Evolutionary conservation across 23 tunicate genomes (phyloP).

Genomic region (Botrylloides violaceus): DNA sequence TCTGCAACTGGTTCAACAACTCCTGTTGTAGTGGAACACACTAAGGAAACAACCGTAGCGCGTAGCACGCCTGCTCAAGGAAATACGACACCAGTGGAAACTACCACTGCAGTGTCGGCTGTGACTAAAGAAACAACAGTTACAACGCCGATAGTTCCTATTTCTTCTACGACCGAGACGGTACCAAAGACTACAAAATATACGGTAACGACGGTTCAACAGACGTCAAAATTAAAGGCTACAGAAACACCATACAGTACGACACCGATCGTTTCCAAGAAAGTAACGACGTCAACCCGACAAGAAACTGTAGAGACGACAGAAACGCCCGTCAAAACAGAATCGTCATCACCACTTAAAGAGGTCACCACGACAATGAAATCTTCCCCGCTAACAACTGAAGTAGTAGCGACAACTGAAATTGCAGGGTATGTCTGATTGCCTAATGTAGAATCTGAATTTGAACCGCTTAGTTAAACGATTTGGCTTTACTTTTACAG

Average conservation of each 20-base stretch:
- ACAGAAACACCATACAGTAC: conserved; percentile 33
- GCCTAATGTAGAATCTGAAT: background rate
- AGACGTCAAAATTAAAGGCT: conserved; percentile 23
- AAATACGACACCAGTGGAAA: conserved; percentile 1
- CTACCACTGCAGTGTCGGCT: conserved; percentile 43
- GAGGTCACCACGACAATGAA: conserved; percentile 43
- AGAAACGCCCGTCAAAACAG: background rate
- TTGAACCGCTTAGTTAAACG: too few species aligned
- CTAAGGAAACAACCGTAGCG: conserved; percentile 23
- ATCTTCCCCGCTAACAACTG: conserved; percentile 39
- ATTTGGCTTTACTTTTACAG: too few species aligned
- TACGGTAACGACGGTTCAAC: conserved; percentile 21
- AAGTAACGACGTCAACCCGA: conserved; percentile 46
- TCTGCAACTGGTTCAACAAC: conserved; percentile 21
- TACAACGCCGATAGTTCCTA: conserved; percentile 2
- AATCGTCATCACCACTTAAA: background rate
- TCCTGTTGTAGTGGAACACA: conserved; percentile 50
- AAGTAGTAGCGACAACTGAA: conserved; percentile 29
- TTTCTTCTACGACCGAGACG: conserved; percentile 7
- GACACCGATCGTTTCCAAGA: conserved; percentile 11
- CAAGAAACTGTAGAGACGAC: conserved; percentile 40
- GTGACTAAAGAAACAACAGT: conserved; percentile 26
- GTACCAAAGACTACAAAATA: conserved; percentile 31
- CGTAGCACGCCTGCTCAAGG: background rate
- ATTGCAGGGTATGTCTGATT: background rate